Percentiles rank a stretch among this genome's conserved stretches.
Conservation (phyloP, 1,140 invertebrate species). For the Lanistes nyassanus region DNA sequence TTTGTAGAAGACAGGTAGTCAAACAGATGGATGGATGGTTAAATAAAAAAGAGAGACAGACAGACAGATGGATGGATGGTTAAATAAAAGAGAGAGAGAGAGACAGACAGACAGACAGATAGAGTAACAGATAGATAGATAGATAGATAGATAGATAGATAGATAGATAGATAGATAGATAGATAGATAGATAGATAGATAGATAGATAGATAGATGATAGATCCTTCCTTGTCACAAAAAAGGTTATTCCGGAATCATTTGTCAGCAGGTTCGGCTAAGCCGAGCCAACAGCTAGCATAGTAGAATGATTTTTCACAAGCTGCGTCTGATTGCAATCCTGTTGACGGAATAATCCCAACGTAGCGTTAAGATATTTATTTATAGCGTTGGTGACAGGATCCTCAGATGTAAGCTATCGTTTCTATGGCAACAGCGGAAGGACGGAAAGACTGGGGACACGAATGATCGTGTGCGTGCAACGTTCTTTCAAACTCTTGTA, state of each 20-base stretch:
- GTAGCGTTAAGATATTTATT: not conserved
- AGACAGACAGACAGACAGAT: no score
- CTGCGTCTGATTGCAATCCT: not conserved
- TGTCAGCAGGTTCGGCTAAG: no score
- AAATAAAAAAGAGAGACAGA: no score
- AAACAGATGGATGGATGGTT: no score
- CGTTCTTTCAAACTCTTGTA: slow-evolving; percentile 15
- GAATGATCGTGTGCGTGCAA: slow-evolving; percentile 9
- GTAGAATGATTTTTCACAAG: not conserved
- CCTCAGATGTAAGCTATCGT: slow-evolving; percentile 1
- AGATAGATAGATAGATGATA: not conserved
- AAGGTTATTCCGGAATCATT: not conserved
- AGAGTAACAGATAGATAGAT: not conserved
- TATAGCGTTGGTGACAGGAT: not conserved
- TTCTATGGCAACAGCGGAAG: not conserved
- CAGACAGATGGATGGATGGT: no score
- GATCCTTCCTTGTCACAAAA: not conserved
- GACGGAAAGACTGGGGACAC: not conserved
- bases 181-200: slow-evolving; percentile 4
- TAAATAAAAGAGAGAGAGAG: no score
- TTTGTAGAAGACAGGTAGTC: no score
- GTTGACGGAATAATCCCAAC: not conserved
- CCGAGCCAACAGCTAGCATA: no score
- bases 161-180: slow-evolving; percentile 4
- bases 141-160: slow-evolving; percentile 4